Percentiles rank a stretch among this genome's conserved stretches.
These are phyloP conservation scores for Hydrotaea cyrtoneurina DNA, from an alignment of 2,888 invertebrate species.

Conservation along the genomic window DNA sequence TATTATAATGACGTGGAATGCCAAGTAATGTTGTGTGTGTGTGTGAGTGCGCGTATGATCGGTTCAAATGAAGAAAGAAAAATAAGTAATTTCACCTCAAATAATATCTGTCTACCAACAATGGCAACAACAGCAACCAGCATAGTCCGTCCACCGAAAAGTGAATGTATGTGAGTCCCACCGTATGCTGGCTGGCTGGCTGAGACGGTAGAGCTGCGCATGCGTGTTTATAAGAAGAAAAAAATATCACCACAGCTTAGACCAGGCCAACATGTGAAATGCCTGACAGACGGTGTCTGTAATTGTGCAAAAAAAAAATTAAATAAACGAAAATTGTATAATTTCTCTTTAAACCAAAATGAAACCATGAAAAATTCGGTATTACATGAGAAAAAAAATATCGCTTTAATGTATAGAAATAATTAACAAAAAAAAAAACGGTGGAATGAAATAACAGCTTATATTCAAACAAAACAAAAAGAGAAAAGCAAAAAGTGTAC, in stretches of 20 bases:
- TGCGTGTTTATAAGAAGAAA: constrained; percentile 19
- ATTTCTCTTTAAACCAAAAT: constrained; percentile 22
- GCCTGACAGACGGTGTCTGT: neutral
- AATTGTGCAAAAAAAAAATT: constrained; percentile 32
- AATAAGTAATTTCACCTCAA: constrained; percentile 57
- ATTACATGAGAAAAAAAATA: neutral
- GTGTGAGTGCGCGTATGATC: constrained; percentile 25
- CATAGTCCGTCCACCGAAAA: neutral
- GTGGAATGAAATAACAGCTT: constrained; percentile 14
- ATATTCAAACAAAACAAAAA: neutral
- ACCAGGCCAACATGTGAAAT: constrained; percentile 1
- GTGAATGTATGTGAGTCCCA: neutral
- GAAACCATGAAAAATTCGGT: constrained; percentile 30
- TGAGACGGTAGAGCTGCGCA: neutral
- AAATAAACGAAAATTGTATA: constrained; percentile 33
- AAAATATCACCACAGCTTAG: neutral
- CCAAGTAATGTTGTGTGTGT: neutral
- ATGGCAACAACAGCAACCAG: neutral
- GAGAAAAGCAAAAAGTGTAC: constrained; percentile 10
- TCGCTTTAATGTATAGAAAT: constrained; percentile 25
- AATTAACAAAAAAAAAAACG: neutral
- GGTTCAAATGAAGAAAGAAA: constrained; percentile 14
- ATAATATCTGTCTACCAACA: constrained; percentile 15
- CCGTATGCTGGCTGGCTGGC: neutral
- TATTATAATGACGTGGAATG: constrained; percentile 35